Evolutionary conservation across 1,140 invertebrate genomes (phyloP), one percentile per base, ranked within the genome.

Genomic region (Pollicipes pollicipes): DNA sequence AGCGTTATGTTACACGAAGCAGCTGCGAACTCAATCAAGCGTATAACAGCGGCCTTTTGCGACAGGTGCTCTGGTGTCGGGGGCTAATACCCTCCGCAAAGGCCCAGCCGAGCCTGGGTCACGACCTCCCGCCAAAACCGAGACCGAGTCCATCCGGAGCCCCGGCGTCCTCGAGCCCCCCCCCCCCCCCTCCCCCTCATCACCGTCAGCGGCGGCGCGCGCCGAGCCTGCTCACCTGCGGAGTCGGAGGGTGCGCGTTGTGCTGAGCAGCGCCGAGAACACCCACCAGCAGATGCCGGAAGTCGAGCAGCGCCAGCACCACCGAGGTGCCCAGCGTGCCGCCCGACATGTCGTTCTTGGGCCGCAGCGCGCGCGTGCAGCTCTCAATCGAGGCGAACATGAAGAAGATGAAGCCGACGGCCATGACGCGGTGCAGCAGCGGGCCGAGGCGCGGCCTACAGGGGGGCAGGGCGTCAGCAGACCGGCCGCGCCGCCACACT

Each of bases 201-300:
- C 6, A 35, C 35, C 35, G 35, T n/a, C n/a, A n/a, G n/a, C n/a
- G n/a, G n/a, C n/a, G n/a, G n/a, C n/a, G n/a, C n/a, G n/a, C n/a
- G 35, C 35, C 35, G 35, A 8, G 6, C 17, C 6, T 35, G 6
- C 63, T 64, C 63, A 64, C 63, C 84, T 84, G 75, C 93, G 80
- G 70, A 97, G 82, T 75, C 91, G 83, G 69, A 97, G 81, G 16
- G 92, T 93, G 72, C 93, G 81, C 68, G 90, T 95, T 1, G 94
- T 97, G 77, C 90, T 88, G 17, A 93, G 86, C 27, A 97, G 82
- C n/a, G 88, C 89, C 3, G 89, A 88, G 80, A 92, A 93, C 76
- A 93, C 91, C 91, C 91, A 86, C 80, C 82, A 85, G 76, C 82
- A 84, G 74, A 85, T 84, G 83, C 78, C 88, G 86, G 81, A n/a